Conservation (phyloP, 2,113 vertebrate genomes). For the Dermatemys mawii region DNA sequence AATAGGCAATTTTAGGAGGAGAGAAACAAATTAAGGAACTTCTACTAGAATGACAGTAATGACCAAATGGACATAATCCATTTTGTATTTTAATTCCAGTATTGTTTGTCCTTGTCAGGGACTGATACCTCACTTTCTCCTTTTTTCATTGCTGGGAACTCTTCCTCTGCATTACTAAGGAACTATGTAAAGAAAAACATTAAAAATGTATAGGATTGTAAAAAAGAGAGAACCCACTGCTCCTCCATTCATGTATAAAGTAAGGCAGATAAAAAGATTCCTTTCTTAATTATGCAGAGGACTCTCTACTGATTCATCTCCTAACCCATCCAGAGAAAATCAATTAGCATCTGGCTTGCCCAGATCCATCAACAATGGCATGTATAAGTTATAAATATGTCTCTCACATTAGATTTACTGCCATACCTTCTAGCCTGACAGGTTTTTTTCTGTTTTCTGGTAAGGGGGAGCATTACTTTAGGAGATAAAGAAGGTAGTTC, state of each 20-base stretch:
- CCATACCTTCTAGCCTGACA: not conserved
- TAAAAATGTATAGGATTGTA: not conserved
- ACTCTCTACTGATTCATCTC: slow-evolving; percentile 45
- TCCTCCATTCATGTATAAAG: not conserved
- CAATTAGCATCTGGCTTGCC: slow-evolving; percentile 52
- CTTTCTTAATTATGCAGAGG: slow-evolving; percentile 25
- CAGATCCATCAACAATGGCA: slow-evolving; percentile 38
- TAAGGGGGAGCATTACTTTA: not conserved
- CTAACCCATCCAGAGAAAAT: slow-evolving; percentile 26
- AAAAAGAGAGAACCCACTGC: not conserved
- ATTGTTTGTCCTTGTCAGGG: not conserved
- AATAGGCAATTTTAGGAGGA: slow-evolving; percentile 54
- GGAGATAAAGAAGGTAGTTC: not conserved
- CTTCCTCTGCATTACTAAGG: not conserved
- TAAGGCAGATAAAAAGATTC: not conserved
- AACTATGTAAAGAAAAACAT: not conserved
- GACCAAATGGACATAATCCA: slow-evolving; percentile 57
- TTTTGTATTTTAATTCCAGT: slow-evolving; percentile 56
- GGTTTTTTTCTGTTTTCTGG: slow-evolving; percentile 25
- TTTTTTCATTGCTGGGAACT: slow-evolving; percentile 14
- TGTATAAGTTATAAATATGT: not conserved
- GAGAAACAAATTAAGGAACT: slow-evolving; percentile 65
- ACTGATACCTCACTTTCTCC: not conserved
- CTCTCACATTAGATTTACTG: not conserved
- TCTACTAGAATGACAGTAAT: slow-evolving; percentile 51